Evolutionary conservation across 1,140 invertebrate genomes (phyloP).

Genomic region (Psilanteris sp.): DNA sequence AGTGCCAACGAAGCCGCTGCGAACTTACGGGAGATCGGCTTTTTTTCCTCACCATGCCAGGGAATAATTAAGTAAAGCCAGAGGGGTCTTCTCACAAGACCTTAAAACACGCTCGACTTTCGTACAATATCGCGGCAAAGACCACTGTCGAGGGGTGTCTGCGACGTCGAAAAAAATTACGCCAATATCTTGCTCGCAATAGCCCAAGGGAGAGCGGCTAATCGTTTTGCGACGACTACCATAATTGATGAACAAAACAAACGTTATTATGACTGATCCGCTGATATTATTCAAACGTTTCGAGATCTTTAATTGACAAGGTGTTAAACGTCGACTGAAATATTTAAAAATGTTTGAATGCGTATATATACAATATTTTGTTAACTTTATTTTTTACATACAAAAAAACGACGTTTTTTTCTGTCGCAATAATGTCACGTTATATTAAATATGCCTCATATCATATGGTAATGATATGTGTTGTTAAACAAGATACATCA

Average conservation of each 20-base stretch:
- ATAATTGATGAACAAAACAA: slow-evolving; percentile 70
- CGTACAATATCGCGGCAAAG: slow-evolving; percentile 57
- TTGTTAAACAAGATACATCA: slow-evolving; percentile 11
- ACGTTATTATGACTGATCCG: slow-evolving; percentile 55
- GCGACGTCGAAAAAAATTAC: slow-evolving; percentile 73
- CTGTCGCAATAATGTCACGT: no score
- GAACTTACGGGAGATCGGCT: slow-evolving; percentile 69
- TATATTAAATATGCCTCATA: slow-evolving; percentile 19
- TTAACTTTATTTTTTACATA: no score
- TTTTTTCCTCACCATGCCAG: slow-evolving; percentile 60
- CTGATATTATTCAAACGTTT: slow-evolving; percentile 26
- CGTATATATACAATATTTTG: no score
- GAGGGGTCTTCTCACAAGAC: slow-evolving; percentile 63
- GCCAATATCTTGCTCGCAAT: slow-evolving; percentile 68
- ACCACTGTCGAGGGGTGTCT: slow-evolving; percentile 46
- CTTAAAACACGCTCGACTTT: slow-evolving; percentile 65
- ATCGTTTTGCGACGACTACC: slow-evolving; percentile 67
- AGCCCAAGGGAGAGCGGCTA: slow-evolving; percentile 63
- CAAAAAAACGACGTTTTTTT: no score
- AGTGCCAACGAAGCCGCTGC: slow-evolving; percentile 69
- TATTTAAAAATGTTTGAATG: no score
- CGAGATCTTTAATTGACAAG: not conserved
- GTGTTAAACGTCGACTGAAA: slow-evolving; percentile 18
- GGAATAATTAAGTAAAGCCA: slow-evolving; percentile 76
- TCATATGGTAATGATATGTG: slow-evolving; percentile 14